Base-by-base conservation (phyloP, 2,888 invertebrate species). In the Drosophila phalerata region DNA sequence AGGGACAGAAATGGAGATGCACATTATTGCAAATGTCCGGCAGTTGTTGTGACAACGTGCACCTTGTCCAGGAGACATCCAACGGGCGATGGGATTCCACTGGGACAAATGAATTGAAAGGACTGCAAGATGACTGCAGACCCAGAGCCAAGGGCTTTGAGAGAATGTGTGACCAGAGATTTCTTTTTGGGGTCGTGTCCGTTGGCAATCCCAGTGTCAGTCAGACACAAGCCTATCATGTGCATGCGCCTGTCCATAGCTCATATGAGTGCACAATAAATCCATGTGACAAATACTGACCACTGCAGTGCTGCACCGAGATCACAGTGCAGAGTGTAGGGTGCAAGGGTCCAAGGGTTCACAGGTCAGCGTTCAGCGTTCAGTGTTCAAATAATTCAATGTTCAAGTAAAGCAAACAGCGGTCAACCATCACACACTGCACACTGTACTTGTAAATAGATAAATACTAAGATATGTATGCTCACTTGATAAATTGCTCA, bases 231-330 rank as follows among this genome's bases (percentile, higher is more conserved):
- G 47, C 28, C 47, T 70, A 70, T 63, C 49, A 61, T 51, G 30
- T 51, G 32, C 60, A 42, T n/a, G n/a, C n/a, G n/a, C n/a, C n/a
- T 32, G 63, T 55, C 56, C 53, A 48, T 55, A 47, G 68, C 49
- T 37, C 72, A 67, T 64, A 22, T 11, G 42, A 64, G 62, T 62
- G 60, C 77, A 74, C 81, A 79, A 84, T 87, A 84, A 84, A 85
- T 87, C 82, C 81, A 56, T 49, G 65, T 75, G 79, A 77, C 86
- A 85, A 85, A 85, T 79, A 67, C 79, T 51, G 69, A 65, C 51
- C 85, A 76, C 79, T 77, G 82, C 88, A 82, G 61, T 77, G 68
- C 70, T 19, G 61, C 8, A 9, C 22, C 34, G 8, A 40, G 42
- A 43, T 51, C 30, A 58, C 13, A 9, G 25, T 49, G 6, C 9